These are phyloP conservation scores for Ceratina australensis DNA, from an alignment of 1,140 invertebrate species.

Conservation along the genomic window DNA sequence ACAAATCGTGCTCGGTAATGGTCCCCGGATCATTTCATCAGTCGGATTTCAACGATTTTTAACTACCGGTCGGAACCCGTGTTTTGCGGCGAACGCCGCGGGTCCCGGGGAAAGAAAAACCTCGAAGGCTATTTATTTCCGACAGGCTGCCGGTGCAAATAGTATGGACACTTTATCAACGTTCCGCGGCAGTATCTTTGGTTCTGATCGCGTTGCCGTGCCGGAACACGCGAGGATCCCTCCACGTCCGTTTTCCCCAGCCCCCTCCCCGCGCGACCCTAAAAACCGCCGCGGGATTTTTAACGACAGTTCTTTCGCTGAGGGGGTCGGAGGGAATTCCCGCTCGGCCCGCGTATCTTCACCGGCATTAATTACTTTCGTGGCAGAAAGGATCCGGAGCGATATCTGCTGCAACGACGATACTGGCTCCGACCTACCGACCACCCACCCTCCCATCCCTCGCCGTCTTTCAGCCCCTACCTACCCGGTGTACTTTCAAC, in stretches of 20 bases:
- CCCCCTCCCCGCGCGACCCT: constrained; percentile 13
- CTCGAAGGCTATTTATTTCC: constrained; percentile 50
- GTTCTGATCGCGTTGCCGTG: constrained; percentile 26
- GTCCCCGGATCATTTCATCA: constrained; percentile 15
- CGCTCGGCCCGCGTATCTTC: constrained; percentile 26
- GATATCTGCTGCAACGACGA: constrained; percentile 42
- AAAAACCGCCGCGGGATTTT: constrained; percentile 45
- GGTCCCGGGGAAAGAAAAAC: constrained; percentile 29
- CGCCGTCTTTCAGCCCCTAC: background rate
- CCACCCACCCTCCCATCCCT: background rate
- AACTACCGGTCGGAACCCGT: constrained; percentile 29
- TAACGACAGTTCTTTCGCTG: constrained; percentile 22
- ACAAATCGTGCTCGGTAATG: background rate
- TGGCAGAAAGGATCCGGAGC: constrained; percentile 33
- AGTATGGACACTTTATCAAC: constrained; percentile 50
- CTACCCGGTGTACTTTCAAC: constrained; percentile 28
- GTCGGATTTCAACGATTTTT: constrained; percentile 52
- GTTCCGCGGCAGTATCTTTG: constrained; percentile 45
- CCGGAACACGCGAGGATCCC: constrained; percentile 41
- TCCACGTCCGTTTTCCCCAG: constrained; percentile 23
- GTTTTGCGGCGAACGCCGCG: background rate
- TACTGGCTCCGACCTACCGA: background rate
- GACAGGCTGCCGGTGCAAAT: constrained; percentile 27
- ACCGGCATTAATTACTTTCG: constrained; percentile 56
- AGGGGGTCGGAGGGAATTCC: background rate